These are phyloP conservation scores for Peromyscus maniculatus DNA, from an alignment of 2,113 vertebrate species.

Conservation along the genomic window DNA sequence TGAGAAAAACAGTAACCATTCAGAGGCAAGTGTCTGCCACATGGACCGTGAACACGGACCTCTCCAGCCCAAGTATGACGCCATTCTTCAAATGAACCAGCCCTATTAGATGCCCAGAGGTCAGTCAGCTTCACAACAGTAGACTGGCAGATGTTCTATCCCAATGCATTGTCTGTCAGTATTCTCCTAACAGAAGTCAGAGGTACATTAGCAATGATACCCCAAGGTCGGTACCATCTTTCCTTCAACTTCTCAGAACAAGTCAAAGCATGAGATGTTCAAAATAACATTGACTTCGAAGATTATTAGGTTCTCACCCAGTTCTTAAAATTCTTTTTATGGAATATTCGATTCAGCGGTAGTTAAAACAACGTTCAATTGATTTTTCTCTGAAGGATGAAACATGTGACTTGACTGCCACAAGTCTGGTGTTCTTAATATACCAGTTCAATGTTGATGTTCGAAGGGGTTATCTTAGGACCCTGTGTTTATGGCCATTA, in stretches of 20 bases:
- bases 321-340: background rate
- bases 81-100: slow-evolving; percentile 33
- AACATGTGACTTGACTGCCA: background rate
- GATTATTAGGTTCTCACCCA: background rate
- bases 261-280: background rate
- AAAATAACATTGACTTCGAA: slow-evolving; percentile 41
- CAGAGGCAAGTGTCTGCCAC: slow-evolving; percentile 53
- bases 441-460: background rate
- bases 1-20: slow-evolving; percentile 67
- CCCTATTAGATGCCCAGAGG: slow-evolving; percentile 18
- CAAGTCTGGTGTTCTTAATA: slow-evolving; percentile 34
- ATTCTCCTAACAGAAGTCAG: slow-evolving; percentile 8
- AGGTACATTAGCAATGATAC: slow-evolving; percentile 15
- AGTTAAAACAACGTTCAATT: slow-evolving; percentile 51
- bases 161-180: slow-evolving; percentile 10
- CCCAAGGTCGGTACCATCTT: slow-evolving; percentile 20
- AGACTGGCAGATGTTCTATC: background rate
- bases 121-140: background rate
- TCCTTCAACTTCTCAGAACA: slow-evolving; percentile 61
- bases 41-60: slow-evolving; percentile 28
- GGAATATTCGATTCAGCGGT: background rate
- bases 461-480: background rate
- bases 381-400: slow-evolving; percentile 57
- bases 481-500: background rate
- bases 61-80: slow-evolving; percentile 15